A percentile compares a stretch with the other conserved stretches of the same genome.
phyloP scores from a whole-genome alignment of 1,140 invertebrate species.

The Rhagoletis zephyria region DNA sequence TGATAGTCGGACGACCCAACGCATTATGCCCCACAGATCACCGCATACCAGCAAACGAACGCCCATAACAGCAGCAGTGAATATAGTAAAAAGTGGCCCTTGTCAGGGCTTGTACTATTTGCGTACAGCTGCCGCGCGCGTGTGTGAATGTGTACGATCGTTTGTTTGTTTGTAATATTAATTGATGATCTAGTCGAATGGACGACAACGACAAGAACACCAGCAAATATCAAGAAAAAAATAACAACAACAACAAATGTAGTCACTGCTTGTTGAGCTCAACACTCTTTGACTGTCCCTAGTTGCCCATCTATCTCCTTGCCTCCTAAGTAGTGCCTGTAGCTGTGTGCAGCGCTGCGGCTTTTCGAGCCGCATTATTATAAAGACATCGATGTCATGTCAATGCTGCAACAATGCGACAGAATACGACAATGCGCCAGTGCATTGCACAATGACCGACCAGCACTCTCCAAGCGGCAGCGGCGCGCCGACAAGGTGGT shows the following conservation, averaged over 20 bases:
- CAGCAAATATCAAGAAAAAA: background rate
- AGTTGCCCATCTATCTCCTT: background rate
- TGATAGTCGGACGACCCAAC: conserved; percentile 10
- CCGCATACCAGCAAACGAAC: conserved; percentile 21
- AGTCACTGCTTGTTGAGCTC: background rate
- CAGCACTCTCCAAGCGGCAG: background rate
- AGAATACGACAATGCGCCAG: conserved; percentile 20
- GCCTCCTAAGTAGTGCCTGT: background rate
- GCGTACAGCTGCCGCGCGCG: background rate
- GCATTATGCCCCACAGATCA: background rate
- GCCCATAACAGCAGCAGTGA: background rate
- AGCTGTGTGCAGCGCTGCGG: background rate
- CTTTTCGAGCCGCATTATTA: conserved; percentile 26
- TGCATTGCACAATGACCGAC: conserved; percentile 14
- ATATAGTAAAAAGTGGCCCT: conserved; percentile 29
- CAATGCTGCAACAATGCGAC: conserved; percentile 44
- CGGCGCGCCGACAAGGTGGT: conserved; percentile 20
- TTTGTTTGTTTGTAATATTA: conserved; percentile 42
- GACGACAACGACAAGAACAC: conserved; percentile 21
- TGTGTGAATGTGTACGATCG: conserved; percentile 8
- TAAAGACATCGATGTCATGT: conserved; percentile 52
- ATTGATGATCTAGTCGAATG: conserved; percentile 36
- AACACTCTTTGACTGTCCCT: background rate
- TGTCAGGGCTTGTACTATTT: conserved; percentile 5
- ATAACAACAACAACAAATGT: background rate